Percentiles rank a stretch among this genome's conserved stretches.
Evolutionary conservation across 2,797 vertebrate genomes (phyloP).

Genomic region (Gallirallus australis): DNA sequence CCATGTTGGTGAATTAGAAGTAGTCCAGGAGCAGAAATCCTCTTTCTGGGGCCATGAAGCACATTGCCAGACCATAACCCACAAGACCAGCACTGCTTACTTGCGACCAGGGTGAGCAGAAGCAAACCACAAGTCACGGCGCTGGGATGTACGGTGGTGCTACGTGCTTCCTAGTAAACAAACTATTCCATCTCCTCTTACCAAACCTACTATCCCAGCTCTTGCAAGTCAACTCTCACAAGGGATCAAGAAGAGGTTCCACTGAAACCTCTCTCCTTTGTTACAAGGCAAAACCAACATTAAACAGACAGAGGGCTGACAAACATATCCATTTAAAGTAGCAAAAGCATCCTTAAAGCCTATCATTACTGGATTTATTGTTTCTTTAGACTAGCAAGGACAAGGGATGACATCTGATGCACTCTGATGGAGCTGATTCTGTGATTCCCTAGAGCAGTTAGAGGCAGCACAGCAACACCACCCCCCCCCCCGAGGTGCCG

Average conservation of each 20-base stretch:
- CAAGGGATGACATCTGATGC: not conserved
- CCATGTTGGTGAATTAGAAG: not conserved
- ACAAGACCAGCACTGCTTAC: not conserved
- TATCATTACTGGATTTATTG: not conserved
- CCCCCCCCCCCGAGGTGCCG: not conserved
- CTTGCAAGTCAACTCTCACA: not conserved
- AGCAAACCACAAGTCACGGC: not conserved
- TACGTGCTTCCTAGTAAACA: not conserved
- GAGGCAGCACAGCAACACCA: not conserved
- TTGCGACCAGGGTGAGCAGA: not conserved
- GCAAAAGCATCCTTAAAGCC: not conserved
- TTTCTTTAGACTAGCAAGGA: not conserved
- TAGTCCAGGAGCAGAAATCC: not conserved
- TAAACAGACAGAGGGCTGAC: not conserved
- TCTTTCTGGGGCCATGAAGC: not conserved
- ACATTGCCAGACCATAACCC: not conserved
- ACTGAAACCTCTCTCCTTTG: not conserved
- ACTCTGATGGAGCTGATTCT: not conserved
- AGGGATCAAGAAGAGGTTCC: not conserved
- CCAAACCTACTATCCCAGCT: not conserved
- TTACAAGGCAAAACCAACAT: not conserved
- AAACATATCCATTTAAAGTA: not conserved
- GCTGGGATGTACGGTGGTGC: fast-evolving
- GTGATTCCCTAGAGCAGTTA: not conserved
- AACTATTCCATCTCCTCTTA: not conserved